Percentiles rank a stretch among this genome's conserved stretches.
These are phyloP conservation scores for Lasioglossum albipes DNA, from an alignment of 1,140 invertebrate genomes.

Conservation along the genomic window DNA sequence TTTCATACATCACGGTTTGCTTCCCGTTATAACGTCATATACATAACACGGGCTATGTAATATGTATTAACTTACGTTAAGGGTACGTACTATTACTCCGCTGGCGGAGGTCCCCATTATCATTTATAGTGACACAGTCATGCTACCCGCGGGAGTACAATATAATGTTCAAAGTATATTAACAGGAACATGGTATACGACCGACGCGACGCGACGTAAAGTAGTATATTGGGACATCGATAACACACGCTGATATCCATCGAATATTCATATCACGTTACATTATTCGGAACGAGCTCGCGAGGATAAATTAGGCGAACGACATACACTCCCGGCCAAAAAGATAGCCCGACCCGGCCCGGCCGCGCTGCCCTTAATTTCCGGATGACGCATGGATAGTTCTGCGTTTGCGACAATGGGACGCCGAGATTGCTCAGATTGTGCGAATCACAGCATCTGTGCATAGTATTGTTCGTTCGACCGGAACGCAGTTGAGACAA, in stretches of 20 bases:
- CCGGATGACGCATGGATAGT: too few relatives aligned
- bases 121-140: constrained; percentile 49
- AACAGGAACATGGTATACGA: constrained; percentile 1
- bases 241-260: constrained; percentile 40
- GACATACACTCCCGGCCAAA: background rate
- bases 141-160: constrained; percentile 17
- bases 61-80: constrained; percentile 48
- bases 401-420: too few relatives aligned
- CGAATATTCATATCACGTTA: constrained; percentile 30
- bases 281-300: background rate
- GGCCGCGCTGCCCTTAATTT: too few relatives aligned
- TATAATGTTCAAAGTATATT: constrained; percentile 48
- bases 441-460: too few relatives aligned
- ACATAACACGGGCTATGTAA: constrained; percentile 41
- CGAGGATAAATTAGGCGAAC: background rate
- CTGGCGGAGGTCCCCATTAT: constrained; percentile 31
- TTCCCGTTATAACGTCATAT: constrained; percentile 32
- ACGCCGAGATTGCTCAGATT: too few relatives aligned
- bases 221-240: constrained; percentile 37
- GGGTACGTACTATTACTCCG: constrained; percentile 40
- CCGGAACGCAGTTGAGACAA: too few relatives aligned
- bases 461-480: too few relatives aligned
- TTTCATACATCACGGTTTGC: constrained; percentile 47
- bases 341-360: too few relatives aligned
- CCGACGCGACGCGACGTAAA: background rate